These are phyloP conservation scores for Tamandua tetradactyla DNA, from an alignment of 2,797 vertebrate genomes.

Conservation along the genomic window DNA sequence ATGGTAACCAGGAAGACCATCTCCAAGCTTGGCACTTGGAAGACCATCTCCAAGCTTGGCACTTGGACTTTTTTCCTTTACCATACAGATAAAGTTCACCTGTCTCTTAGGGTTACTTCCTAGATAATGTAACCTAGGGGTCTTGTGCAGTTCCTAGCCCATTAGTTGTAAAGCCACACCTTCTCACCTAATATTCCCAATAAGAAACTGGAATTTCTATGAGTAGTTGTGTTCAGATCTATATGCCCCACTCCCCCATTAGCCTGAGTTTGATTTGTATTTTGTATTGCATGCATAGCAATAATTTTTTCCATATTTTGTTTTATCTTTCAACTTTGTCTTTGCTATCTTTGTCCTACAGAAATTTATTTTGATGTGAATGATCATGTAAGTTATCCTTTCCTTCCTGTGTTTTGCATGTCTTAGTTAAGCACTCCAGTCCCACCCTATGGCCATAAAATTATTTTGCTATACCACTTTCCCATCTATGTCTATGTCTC, in stretches of 20 bases:
- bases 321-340: slow-evolving; percentile 38
- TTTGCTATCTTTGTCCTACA: slow-evolving; percentile 21
- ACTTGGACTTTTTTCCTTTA: slow-evolving; percentile 3
- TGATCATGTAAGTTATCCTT: background rate
- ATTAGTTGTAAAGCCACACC: background rate
- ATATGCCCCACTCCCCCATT: background rate
- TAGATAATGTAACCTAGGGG: background rate
- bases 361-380: slow-evolving; percentile 57
- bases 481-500: background rate
- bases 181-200: slow-evolving; percentile 6
- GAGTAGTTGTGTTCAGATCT: background rate
- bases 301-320: slow-evolving; percentile 22
- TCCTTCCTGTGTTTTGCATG: background rate
- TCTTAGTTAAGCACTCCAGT: background rate
- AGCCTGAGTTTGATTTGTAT: background rate
- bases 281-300: background rate
- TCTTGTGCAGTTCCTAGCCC: background rate
- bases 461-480: background rate
- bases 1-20: background rate
- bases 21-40: slow-evolving; percentile 21
- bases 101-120: slow-evolving; percentile 28
- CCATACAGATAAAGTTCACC: background rate
- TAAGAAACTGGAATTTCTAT: background rate
- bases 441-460: background rate
- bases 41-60: slow-evolving; percentile 2